These are phyloP conservation scores for Rhineura floridana DNA, from an alignment of 2,113 vertebrate genomes.

Conservation along the genomic window DNA sequence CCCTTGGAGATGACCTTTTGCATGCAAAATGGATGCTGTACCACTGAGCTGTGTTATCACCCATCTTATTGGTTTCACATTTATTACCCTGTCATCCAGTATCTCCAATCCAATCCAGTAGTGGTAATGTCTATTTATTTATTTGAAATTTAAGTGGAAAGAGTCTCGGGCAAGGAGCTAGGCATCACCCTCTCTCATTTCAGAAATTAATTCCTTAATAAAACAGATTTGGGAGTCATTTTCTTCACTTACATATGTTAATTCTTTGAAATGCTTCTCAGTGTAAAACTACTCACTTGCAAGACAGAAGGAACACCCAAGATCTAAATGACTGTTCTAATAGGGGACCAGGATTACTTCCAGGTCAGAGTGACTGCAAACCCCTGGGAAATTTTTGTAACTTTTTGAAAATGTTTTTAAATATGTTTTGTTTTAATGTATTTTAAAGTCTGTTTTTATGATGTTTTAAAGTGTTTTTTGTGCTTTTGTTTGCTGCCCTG, in stretches of 20 bases:
- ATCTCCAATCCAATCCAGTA: neutral
- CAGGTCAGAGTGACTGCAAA: neutral
- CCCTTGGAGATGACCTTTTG: no score
- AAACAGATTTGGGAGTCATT: neutral
- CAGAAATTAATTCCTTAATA: neutral
- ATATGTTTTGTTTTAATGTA: no score
- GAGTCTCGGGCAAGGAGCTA: neutral
- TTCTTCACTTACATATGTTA: neutral
- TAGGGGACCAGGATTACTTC: neutral
- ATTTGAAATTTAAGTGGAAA: neutral
- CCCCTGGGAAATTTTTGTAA: no score
- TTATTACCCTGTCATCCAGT: conserved; percentile 8
- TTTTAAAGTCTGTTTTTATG: no score
- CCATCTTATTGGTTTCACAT: no score
- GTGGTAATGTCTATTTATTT: neutral
- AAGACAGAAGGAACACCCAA: no score
- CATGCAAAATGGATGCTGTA: no score
- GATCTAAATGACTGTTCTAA: neutral
- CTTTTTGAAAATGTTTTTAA: no score
- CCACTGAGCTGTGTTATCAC: no score
- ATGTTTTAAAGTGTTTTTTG: no score
- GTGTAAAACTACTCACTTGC: neutral
- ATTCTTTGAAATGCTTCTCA: neutral
- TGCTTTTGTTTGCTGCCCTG: no score
- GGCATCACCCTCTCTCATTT: neutral